These are phyloP conservation scores for Bombus terrestris DNA, from an alignment of 1,140 invertebrate species.

Conservation along the genomic window DNA sequence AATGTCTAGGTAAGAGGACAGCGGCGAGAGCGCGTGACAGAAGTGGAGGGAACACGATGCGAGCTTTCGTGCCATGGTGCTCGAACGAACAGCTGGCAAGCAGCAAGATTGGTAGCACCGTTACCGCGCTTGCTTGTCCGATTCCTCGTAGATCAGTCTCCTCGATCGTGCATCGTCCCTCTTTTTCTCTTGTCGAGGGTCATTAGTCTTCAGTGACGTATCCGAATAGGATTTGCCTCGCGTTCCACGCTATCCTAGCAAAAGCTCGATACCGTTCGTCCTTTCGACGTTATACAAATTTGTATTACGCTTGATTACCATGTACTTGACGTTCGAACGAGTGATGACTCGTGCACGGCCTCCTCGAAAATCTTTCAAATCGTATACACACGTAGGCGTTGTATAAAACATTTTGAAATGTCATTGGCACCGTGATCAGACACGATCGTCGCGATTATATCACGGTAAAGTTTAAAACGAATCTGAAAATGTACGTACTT, in stretches of 20 bases:
- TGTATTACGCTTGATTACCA: background rate
- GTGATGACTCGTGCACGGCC: background rate
- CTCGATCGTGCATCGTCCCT: slow-evolving; percentile 59
- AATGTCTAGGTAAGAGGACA: slow-evolving; percentile 55
- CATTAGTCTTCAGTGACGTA: slow-evolving; percentile 58
- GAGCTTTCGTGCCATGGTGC: slow-evolving; percentile 27
- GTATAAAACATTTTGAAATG: too few species aligned
- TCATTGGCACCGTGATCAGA: background rate
- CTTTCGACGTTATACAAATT: background rate
- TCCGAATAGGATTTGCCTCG: slow-evolving; percentile 8
- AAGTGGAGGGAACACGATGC: background rate
- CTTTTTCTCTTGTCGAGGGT: slow-evolving; percentile 57
- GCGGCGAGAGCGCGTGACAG: background rate
- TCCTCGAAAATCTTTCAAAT: too few species aligned
- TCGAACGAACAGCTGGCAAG: slow-evolving; percentile 65
- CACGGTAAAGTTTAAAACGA: background rate
- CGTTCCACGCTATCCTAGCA: too few species aligned
- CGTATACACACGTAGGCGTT: background rate
- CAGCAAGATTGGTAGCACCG: slow-evolving; percentile 67
- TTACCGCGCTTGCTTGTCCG: slow-evolving; percentile 53
- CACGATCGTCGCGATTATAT: background rate
- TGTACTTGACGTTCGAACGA: background rate
- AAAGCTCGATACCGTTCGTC: background rate
- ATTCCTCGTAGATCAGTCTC: slow-evolving; percentile 66
- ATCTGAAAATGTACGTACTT: background rate